A percentile compares a stretch with the other conserved stretches of the same genome.
Conservation (phyloP, 2,888 invertebrate species). For the Nesidiocoris tenuis region DNA sequence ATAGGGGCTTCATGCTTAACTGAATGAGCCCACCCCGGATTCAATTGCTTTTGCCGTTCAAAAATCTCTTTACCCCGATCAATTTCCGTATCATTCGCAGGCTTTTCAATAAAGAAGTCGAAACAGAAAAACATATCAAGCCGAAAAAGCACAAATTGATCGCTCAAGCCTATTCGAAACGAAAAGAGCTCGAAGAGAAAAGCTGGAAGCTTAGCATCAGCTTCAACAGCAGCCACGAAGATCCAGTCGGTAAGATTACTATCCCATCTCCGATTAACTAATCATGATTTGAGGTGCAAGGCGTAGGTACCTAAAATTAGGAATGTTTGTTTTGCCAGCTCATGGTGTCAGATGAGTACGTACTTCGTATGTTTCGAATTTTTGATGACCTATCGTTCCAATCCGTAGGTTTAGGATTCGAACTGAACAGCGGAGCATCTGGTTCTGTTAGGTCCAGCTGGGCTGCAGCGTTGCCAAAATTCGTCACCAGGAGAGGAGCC, state of each 20-base stretch:
- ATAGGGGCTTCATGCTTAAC: background rate
- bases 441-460: slow-evolving; percentile 87
- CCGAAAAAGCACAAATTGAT: slow-evolving; percentile 86
- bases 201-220: slow-evolving; percentile 84
- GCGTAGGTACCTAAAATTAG: too few species aligned
- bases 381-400: too few species aligned
- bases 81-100: too few species aligned
- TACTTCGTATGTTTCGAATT: too few species aligned
- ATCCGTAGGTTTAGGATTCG: slow-evolving; percentile 69
- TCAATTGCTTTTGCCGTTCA: too few species aligned
- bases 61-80: too few species aligned
- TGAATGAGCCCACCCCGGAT: too few species aligned
- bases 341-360: too few species aligned
- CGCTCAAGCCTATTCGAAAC: slow-evolving; percentile 84
- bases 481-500: slow-evolving; percentile 81
- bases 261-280: background rate
- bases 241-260: slow-evolving; percentile 68
- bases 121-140: slow-evolving; percentile 64
- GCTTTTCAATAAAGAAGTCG: slow-evolving; percentile 69
- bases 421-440: slow-evolving; percentile 69
- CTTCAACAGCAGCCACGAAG: slow-evolving; percentile 81
- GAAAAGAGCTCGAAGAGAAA: slow-evolving; percentile 77
- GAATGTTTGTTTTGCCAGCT: too few species aligned
- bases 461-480: slow-evolving; percentile 85
- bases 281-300: slow-evolving; percentile 11